Percentiles rank a stretch among this genome's conserved stretches.
These are phyloP conservation scores for Ciona savignyi DNA, from an alignment of 23 tunicate genomes.

Conservation along the genomic window DNA sequence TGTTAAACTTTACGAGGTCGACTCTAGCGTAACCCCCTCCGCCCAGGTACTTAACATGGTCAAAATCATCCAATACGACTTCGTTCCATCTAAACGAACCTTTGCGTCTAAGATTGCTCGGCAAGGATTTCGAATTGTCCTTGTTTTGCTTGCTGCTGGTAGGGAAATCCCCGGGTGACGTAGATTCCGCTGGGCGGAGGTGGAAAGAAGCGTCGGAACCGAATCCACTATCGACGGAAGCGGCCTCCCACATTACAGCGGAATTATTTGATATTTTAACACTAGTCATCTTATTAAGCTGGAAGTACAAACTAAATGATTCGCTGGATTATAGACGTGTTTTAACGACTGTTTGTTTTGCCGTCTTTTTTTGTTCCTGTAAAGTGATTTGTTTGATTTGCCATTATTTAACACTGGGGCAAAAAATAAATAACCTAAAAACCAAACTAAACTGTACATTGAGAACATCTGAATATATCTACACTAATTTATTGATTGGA, in stretches of 20 bases:
- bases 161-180: not conserved
- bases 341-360: too few species aligned
- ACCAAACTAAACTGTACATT: too few species aligned
- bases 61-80: conserved; percentile 35
- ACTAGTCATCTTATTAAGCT: not conserved
- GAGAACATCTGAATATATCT: too few species aligned
- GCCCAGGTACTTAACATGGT: conserved; percentile 33
- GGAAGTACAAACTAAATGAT: too few species aligned
- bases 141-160: not conserved
- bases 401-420: too few species aligned
- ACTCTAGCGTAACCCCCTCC: conserved; percentile 80
- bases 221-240: conserved; percentile 62
- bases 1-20: conserved; percentile 38
- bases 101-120: not conserved
- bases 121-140: conserved; percentile 17
- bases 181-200: not conserved
- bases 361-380: too few species aligned
- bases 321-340: too few species aligned
- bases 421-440: too few species aligned
- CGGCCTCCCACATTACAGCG: conserved; percentile 26
- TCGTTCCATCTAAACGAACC: conserved; percentile 20
- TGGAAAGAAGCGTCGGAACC: conserved; percentile 26
- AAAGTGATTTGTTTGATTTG: too few species aligned
- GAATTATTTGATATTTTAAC: not conserved
- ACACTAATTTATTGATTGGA: too few species aligned